phyloP scores from a whole-genome alignment of 2,113 vertebrate genomes.

The Arvicanthis niloticus region DNA sequence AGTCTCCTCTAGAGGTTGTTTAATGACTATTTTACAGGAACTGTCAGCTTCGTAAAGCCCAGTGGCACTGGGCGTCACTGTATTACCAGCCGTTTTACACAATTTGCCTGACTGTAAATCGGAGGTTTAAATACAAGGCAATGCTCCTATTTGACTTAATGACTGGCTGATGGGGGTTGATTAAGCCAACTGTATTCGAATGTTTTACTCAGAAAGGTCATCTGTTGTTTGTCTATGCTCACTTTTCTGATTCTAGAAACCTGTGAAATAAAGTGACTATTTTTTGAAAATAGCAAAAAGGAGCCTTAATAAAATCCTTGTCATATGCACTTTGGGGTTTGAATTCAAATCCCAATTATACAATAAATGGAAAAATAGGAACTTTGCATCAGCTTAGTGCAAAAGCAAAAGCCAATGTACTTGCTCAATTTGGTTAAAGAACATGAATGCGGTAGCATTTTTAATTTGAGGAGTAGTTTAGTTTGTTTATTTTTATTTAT shows the following conservation, averaged over 20 bases:
- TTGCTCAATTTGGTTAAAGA: slow-evolving; percentile 44
- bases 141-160: slow-evolving; percentile 89
- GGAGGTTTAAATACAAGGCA: slow-evolving; percentile 88
- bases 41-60: slow-evolving; percentile 91
- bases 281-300: slow-evolving; percentile 67
- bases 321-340: slow-evolving; percentile 77
- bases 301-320: slow-evolving; percentile 57
- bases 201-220: slow-evolving; percentile 87
- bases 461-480: neutral
- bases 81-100: slow-evolving; percentile 89
- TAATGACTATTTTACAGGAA: slow-evolving; percentile 93
- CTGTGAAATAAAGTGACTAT: slow-evolving; percentile 54
- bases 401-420: slow-evolving; percentile 24
- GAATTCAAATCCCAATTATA: slow-evolving; percentile 68
- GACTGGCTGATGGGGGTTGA: slow-evolving; percentile 85
- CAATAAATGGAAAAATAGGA: slow-evolving; percentile 67
- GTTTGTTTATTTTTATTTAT: neutral
- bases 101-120: slow-evolving; percentile 89
- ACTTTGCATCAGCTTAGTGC: slow-evolving; percentile 66
- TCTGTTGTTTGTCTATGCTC: slow-evolving; percentile 85
- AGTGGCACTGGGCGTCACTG: slow-evolving; percentile 88
- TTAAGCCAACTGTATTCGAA: slow-evolving; percentile 87
- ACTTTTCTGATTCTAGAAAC: slow-evolving; percentile 70
- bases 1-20: slow-evolving; percentile 93
- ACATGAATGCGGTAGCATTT: neutral